Base-by-base conservation (phyloP, 2,113 vertebrate species). In the Castor canadensis region DNA sequence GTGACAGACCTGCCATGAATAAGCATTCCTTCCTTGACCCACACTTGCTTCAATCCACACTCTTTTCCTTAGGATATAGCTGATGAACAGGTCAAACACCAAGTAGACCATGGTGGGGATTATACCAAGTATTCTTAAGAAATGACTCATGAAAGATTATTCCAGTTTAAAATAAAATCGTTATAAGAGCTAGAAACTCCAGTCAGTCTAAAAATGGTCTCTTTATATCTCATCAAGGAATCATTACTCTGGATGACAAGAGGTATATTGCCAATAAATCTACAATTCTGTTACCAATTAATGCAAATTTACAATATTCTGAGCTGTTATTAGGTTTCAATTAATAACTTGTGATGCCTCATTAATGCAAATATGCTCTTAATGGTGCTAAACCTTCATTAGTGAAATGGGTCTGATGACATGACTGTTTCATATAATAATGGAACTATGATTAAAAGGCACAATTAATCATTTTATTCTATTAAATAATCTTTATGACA, bases 301-400 rank as follows among this genome's bases (percentile, higher is more conserved):
- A 96, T 96, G 91, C 71, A 95, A 95, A 97, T 71, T 80, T 97
- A 97, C 73, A 96, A 93, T 94, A 97, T 96, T 80, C 86, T 43
- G 93, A 96, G 87, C 83, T 94, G 96, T 95, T 97, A 97, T 97
- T 97, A 97, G 72, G 95, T 97, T 96, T 95, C 96, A 96, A 94
- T 98, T 98, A 98, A 98, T 97, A 97, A 97, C 91, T 76, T 81
- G 87, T 95, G 96, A 97, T 97, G 89, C 89, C 95, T 98, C 96
- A 97, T 98, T 97, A 96, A 97, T 95, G 96, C 95, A 97, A 96
- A 97, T 97, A 95, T 88, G 95, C 43, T 96, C 89, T 96, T 95
- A 81, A 75, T 93, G 88, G 96, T 95, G 66, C 93, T 97, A 95
- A 97, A 94, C 91, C 89, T 96, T 96, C 96, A 94, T 96, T 97